Conservation (phyloP, 1,140 invertebrate genomes). For the Lutraria rhynchaena region DNA sequence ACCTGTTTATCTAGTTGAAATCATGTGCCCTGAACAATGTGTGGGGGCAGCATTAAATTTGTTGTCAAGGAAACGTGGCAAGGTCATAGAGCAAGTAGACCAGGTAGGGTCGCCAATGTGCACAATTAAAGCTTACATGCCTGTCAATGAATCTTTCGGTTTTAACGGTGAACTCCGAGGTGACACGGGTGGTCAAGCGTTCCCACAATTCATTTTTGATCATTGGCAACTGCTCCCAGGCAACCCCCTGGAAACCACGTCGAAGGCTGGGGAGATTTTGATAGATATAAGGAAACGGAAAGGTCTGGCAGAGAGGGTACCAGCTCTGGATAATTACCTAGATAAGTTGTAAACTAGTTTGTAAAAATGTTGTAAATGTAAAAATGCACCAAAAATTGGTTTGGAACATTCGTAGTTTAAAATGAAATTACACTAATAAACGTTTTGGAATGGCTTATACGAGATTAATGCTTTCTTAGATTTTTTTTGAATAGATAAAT, state of each 20-base stretch:
- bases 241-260: conserved; percentile 92
- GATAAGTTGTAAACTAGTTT: conserved; percentile 80
- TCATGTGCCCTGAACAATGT: conserved; percentile 84
- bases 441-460: no score
- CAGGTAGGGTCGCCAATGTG: conserved; percentile 97
- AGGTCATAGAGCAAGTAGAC: conserved; percentile 97
- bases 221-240: conserved; percentile 99
- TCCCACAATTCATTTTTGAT: conserved; percentile 99
- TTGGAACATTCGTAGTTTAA: no score
- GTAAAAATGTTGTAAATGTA: no score
- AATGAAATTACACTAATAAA: no score
- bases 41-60: conserved; percentile 97
- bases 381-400: no score
- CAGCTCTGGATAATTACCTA: conserved; percentile 74
- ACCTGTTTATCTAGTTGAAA: conserved; percentile 99
- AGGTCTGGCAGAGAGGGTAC: conserved; percentile 94
- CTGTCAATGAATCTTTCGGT: conserved; percentile 99
- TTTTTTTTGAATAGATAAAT: no score
- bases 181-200: conserved; percentile 99
- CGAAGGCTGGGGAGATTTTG: conserved; percentile 92
- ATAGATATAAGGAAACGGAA: conserved; percentile 98
- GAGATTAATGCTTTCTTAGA: no score
- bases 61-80: conserved; percentile 96
- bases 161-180: conserved; percentile 99
- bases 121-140: conserved; percentile 98